phyloP scores from a whole-genome alignment of 2,888 invertebrate genomes.

The Rhopalosiphum nymphaeae region DNA sequence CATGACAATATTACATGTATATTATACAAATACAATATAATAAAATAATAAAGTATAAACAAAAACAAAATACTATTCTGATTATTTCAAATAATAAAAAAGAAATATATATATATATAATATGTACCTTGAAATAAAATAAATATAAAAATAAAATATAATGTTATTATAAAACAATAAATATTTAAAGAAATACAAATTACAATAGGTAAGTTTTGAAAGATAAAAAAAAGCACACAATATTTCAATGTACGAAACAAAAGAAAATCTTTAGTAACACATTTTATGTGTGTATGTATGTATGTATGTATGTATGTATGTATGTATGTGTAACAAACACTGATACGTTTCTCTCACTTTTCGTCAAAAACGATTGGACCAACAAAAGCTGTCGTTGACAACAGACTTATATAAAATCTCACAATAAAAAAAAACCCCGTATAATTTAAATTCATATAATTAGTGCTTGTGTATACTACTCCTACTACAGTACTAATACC shows the following conservation, averaged over 20 bases:
- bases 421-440: constrained; percentile 53
- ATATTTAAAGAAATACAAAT: not conserved
- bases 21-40: not conserved
- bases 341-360: constrained; percentile 62
- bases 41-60: not conserved
- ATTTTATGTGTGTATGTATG: not conserved
- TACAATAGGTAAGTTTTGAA: not conserved
- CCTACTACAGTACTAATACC: constrained; percentile 3
- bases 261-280: not conserved
- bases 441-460: constrained; percentile 54
- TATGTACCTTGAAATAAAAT: not conserved
- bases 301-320: not conserved
- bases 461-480: constrained; percentile 18
- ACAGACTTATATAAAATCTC: constrained; percentile 24
- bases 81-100: not conserved
- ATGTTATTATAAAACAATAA: constrained; percentile 12
- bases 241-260: not conserved
- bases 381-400: constrained; percentile 26
- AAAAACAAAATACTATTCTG: constrained; percentile 4
- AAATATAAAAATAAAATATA: constrained; percentile 32
- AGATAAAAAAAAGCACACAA: not conserved
- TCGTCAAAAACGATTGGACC: constrained; percentile 56
- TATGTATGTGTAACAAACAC: constrained; percentile 2
- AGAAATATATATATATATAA: not conserved
- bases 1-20: constrained; percentile 29